These are phyloP conservation scores for Cladopsammia gracilis DNA, from an alignment of 64 coral and sea anemone species.

Conservation along the genomic window DNA sequence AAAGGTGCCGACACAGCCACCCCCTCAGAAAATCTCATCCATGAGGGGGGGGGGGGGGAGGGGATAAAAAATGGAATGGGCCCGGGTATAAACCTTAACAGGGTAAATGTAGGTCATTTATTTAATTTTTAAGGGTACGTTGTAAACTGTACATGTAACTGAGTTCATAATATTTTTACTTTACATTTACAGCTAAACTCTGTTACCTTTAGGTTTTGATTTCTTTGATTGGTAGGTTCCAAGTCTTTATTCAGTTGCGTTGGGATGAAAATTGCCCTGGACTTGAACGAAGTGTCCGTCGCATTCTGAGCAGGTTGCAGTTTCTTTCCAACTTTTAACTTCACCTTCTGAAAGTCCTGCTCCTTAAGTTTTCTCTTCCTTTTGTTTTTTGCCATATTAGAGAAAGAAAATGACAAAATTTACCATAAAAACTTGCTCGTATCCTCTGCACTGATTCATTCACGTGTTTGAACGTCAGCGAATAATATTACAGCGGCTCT, in stretches of 20 bases:
- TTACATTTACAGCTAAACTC: neutral
- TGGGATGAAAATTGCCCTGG: slow-evolving; percentile 75
- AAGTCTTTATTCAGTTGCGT: slow-evolving; percentile 60
- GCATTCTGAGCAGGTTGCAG: slow-evolving; percentile 75
- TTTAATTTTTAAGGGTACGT: too few relatives aligned
- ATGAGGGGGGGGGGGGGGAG: too few relatives aligned
- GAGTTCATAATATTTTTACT: neutral
- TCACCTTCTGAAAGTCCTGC: slow-evolving; percentile 94
- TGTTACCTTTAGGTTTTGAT: slow-evolving; percentile 78
- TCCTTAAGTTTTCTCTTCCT: slow-evolving; percentile 92
- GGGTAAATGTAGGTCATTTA: too few relatives aligned
- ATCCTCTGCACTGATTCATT: neutral
- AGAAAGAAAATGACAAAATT: neutral
- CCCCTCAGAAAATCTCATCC: too few relatives aligned
- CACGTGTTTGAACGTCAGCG: neutral
- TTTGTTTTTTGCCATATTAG: slow-evolving; percentile 88
- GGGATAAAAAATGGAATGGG: too few relatives aligned
- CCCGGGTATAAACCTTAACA: too few relatives aligned
- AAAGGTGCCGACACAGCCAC: too few relatives aligned
- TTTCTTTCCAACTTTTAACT: slow-evolving; percentile 95
- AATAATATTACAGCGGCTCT: neutral
- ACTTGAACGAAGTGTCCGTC: slow-evolving; percentile 91
- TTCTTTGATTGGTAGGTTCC: slow-evolving; percentile 75
- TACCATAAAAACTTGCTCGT: neutral
- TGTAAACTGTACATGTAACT: too few relatives aligned